These are phyloP conservation scores for Achatina immaculata DNA, from an alignment of 1,140 invertebrate genomes.

Conservation along the genomic window DNA sequence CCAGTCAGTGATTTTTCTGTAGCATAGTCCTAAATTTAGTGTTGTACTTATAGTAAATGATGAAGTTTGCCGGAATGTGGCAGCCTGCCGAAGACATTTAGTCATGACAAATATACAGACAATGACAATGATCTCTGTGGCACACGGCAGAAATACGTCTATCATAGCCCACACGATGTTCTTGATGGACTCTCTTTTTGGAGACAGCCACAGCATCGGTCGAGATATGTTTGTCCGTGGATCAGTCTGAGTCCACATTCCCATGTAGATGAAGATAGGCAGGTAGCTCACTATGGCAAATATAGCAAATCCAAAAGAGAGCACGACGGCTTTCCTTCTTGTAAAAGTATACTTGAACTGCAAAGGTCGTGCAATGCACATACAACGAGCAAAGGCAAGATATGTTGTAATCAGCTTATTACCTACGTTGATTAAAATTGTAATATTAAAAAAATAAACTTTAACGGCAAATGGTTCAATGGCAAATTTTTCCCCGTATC, in stretches of 20 bases:
- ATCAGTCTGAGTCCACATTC: background rate
- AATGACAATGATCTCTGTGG: background rate
- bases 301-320: background rate
- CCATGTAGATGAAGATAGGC: background rate
- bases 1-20: too few species aligned
- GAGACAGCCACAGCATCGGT: slow-evolving; percentile 4
- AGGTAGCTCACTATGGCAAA: background rate
- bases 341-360: background rate
- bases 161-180: background rate
- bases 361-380: background rate
- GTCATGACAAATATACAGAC: background rate
- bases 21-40: slow-evolving; percentile 1
- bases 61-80: background rate
- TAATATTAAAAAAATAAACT: background rate
- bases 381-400: background rate
- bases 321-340: background rate
- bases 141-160: background rate
- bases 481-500: background rate
- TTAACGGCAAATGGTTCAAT: background rate
- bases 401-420: background rate
- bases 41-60: slow-evolving; percentile 28
- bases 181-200: background rate
- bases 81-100: background rate
- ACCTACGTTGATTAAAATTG: background rate
- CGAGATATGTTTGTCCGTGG: background rate